These are phyloP conservation scores for Stenolophus ochropezus DNA, from an alignment of 2,888 invertebrate species.

Conservation along the genomic window DNA sequence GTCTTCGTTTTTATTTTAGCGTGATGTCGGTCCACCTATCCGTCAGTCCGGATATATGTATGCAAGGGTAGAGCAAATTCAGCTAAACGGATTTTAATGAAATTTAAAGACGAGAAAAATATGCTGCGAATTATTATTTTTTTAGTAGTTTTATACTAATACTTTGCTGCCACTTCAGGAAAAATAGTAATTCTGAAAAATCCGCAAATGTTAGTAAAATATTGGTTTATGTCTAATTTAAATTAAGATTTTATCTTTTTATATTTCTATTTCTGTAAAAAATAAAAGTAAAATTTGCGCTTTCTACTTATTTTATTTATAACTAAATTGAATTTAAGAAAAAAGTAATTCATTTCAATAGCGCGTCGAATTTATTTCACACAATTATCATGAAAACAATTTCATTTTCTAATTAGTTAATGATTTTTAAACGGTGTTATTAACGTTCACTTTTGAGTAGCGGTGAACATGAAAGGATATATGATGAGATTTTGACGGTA, in stretches of 20 bases:
- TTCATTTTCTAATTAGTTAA: conserved; percentile 19
- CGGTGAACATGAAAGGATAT: conserved; percentile 3
- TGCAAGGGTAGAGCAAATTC: too few species aligned
- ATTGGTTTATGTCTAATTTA: too few species aligned
- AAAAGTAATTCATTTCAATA: not conserved
- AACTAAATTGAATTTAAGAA: not conserved
- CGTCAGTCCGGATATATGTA: too few species aligned
- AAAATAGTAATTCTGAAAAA: too few species aligned
- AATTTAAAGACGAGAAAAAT: too few species aligned
- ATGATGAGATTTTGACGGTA: not conserved
- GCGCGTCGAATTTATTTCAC: not conserved
- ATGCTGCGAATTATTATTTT: too few species aligned
- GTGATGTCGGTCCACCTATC: too few species aligned
- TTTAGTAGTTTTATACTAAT: too few species aligned
- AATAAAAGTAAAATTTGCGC: not conserved
- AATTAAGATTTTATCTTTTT: not conserved
- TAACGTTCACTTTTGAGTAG: conserved; percentile 8
- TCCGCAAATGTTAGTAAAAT: too few species aligned
- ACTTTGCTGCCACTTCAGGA: too few species aligned
- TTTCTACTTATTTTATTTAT: not conserved
- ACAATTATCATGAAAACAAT: conserved; percentile 18
- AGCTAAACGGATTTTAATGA: too few species aligned
- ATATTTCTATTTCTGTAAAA: not conserved
- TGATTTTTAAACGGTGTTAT: conserved; percentile 7
- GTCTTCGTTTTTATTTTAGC: too few species aligned